Percentiles rank a stretch among this genome's conserved stretches.
phyloP scores from a whole-genome alignment of 1,140 invertebrate genomes.

The Bombus pyrosoma region DNA sequence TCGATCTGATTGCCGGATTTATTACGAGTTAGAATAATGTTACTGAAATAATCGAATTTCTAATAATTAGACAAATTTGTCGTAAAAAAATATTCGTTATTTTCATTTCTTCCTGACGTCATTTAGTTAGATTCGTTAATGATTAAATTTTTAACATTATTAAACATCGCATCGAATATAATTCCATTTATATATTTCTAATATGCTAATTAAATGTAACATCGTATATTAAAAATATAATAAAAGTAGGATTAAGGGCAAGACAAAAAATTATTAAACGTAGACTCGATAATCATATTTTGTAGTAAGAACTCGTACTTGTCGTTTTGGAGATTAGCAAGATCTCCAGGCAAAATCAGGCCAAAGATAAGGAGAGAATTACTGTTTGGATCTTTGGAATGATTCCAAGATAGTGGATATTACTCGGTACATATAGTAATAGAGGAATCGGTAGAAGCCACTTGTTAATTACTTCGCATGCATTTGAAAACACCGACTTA shows the following conservation, averaged over 20 bases:
- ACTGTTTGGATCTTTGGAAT: conserved; percentile 48
- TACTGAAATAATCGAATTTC: too few species aligned
- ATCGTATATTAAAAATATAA: background rate
- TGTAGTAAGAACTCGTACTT: background rate
- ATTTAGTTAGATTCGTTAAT: too few species aligned
- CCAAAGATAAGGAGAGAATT: conserved; percentile 36
- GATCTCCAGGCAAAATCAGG: conserved; percentile 4
- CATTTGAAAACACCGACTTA: conserved; percentile 51
- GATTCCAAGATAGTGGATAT: conserved; percentile 67
- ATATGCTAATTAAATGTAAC: too few species aligned
- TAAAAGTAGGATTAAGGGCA: background rate
- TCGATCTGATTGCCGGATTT: too few species aligned
- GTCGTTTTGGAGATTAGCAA: background rate
- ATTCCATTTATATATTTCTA: too few species aligned
- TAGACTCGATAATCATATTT: background rate
- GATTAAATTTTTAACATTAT: too few species aligned
- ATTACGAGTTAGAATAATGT: too few species aligned
- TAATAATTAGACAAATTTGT: too few species aligned
- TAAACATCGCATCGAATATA: too few species aligned
- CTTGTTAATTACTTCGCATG: conserved; percentile 71
- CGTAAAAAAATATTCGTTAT: too few species aligned
- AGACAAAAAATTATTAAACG: background rate
- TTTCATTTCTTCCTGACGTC: too few species aligned
- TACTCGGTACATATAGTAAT: conserved; percentile 29
- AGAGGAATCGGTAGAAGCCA: conserved; percentile 48